Evolutionary conservation across 2,888 invertebrate genomes (phyloP).

Genomic region (Acanthopleura granulata): DNA sequence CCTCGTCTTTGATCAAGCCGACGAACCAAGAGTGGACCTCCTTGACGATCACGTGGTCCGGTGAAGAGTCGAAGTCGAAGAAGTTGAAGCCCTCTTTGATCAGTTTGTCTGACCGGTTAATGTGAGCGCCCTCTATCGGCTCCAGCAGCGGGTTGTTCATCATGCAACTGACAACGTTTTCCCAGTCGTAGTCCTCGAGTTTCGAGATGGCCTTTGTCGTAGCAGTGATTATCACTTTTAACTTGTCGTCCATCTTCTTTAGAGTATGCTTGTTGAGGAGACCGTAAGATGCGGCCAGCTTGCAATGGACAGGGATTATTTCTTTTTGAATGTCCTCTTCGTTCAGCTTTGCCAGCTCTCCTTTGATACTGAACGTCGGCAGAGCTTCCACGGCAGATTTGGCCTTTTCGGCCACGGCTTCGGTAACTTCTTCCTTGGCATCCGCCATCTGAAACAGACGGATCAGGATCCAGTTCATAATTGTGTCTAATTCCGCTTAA

Average conservation of each 20-base stretch:
- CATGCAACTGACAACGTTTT: constrained; percentile 4
- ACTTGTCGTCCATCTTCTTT: constrained; percentile 11
- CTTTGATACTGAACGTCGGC: not conserved
- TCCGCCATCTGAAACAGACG: constrained; percentile 4
- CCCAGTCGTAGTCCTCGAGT: not conserved
- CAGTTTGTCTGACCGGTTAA: constrained; percentile 4
- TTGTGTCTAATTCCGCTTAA: no score
- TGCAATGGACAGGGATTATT: constrained; percentile 6
- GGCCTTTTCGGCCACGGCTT: not conserved
- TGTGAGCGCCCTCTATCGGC: not conserved
- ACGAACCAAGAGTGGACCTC: constrained; percentile 12
- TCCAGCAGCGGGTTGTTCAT: constrained; percentile 8
- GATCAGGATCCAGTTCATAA: no score
- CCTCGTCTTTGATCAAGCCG: constrained; percentile 10
- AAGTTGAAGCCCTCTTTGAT: not conserved
- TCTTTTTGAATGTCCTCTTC: not conserved
- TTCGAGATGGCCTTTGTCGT: not conserved
- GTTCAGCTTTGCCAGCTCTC: not conserved
- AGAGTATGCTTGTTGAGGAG: not conserved
- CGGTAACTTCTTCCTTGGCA: not conserved
- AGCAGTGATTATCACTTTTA: constrained; percentile 6
- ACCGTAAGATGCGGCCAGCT: constrained; percentile 10
- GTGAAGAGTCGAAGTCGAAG: constrained; percentile 1
- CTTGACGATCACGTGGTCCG: constrained; percentile 5
- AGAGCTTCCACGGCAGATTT: not conserved